Conservation (phyloP, 2,888 invertebrate species). For the Chrysolina oricalcia region DNA sequence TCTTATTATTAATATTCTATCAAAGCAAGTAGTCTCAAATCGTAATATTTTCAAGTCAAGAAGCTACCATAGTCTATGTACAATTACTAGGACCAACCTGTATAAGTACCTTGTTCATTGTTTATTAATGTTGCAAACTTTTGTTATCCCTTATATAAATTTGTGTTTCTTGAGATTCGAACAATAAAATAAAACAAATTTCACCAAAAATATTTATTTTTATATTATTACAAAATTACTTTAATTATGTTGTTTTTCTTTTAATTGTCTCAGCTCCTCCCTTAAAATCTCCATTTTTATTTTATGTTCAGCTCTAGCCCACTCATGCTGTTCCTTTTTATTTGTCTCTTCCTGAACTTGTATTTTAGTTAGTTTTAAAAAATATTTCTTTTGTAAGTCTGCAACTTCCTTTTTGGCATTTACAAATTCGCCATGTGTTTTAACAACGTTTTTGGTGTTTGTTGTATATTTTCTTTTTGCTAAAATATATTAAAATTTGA, state of each 20-base stretch:
- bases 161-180: not conserved
- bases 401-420: not conserved
- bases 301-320: not conserved
- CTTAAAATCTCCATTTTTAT: not conserved
- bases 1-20: not conserved
- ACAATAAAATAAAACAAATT: not conserved
- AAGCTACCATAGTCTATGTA: not conserved
- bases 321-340: not conserved
- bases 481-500: too few species aligned
- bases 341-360: not conserved
- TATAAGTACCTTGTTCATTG: not conserved
- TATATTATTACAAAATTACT: not conserved
- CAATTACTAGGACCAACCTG: not conserved
- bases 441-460: constrained; percentile 1
- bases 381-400: not conserved
- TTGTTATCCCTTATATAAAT: not conserved
- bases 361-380: not conserved
- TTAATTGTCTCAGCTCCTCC: not conserved
- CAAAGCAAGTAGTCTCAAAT: not conserved
- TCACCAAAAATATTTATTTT: not conserved
- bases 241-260: constrained; percentile 1
- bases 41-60: not conserved
- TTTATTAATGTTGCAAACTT: not conserved
- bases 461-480: too few species aligned
- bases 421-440: not conserved